Base-by-base conservation (phyloP, 1,140 invertebrate species). In the Psix sp. region DNA sequence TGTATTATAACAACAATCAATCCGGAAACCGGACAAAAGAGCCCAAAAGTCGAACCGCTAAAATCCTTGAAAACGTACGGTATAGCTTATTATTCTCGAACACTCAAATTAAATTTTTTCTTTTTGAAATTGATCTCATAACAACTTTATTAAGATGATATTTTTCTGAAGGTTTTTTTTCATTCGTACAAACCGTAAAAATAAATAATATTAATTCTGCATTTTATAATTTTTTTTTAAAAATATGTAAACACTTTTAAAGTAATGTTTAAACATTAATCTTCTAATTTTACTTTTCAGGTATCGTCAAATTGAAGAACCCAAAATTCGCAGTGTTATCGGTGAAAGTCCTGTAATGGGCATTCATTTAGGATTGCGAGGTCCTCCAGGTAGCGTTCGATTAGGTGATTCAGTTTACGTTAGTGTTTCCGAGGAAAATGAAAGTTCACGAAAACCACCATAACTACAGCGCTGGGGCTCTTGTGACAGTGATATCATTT, bases 1-100 rank as follows among this genome's bases (percentile, higher is more conserved):
- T 92, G 91, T 74, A 87, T 90, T 13, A 80, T 91, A 0, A 90
- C 90, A 0, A 91, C 90, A 3, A 82, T 92, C 1, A 82, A 91
- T 85, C 87, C 88, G 3, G 85, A 89, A 31, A 89, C 87, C 0
- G 90, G 87, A 0, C 66, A 78, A 17, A 88, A 89, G 38, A 78
- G 88, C 77, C 42, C 80, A 0, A 86, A 89, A 20, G 74, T 83
- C 0, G 89, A 92, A 45, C 91, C 91, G 1, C 66, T 91, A 0
- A 91, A 89, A 51, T 89, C 89, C 3, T 77, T 91, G 17, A 88
- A 82, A 80, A 82, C 57, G 88, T 88, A 80, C 5, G 73, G 56
- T 79, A 29, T 45, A 24, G 46, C n/a, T 42, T 13, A 26, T 21
- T 59, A 31, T 43, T 10, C 26, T 20, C 13, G 31, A 13, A 52